Conservation (phyloP, 2,888 invertebrate genomes). For the Apamea crenata region DNA sequence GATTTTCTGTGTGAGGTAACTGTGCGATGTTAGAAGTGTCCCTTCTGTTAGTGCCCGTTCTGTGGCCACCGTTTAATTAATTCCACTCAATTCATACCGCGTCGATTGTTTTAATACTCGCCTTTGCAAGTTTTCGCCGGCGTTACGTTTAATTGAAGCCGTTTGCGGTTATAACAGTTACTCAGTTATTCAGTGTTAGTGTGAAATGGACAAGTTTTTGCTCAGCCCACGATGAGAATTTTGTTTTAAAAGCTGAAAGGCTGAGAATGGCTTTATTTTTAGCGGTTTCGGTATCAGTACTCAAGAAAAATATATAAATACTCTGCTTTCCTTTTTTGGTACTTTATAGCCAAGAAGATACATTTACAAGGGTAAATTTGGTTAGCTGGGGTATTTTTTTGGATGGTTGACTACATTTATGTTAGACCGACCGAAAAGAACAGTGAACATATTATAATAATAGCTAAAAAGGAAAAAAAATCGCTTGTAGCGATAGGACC, state of each 20-base stretch:
- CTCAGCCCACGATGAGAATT: conserved; percentile 49
- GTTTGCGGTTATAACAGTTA: conserved; percentile 64
- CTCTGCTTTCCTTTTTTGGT: background rate
- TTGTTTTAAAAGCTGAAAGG: conserved; percentile 37
- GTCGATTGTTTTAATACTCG: conserved; percentile 65
- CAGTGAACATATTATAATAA: too few species aligned
- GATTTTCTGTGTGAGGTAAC: background rate
- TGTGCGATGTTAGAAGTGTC: background rate
- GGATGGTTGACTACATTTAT: background rate
- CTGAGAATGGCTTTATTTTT: conserved; percentile 36
- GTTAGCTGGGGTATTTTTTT: background rate
- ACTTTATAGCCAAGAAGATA: too few species aligned
- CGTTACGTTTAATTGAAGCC: conserved; percentile 68
- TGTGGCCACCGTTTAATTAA: conserved; percentile 61
- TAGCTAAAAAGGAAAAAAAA: background rate
- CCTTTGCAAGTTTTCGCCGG: conserved; percentile 59
- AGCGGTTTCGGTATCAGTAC: background rate
- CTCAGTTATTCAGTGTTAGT: conserved; percentile 64
- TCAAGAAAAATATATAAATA: conserved; percentile 10
- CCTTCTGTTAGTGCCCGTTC: conserved; percentile 9
- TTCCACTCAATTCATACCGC: conserved; percentile 65
- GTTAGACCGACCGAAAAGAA: background rate
- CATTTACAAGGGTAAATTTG: background rate
- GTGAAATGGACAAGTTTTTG: conserved; percentile 56
- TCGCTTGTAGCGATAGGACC: background rate